Evolutionary conservation across 2,113 vertebrate species (phyloP), one percentile per base, ranked within the genome.

Genomic region (Callocephalon fimbriatum): DNA sequence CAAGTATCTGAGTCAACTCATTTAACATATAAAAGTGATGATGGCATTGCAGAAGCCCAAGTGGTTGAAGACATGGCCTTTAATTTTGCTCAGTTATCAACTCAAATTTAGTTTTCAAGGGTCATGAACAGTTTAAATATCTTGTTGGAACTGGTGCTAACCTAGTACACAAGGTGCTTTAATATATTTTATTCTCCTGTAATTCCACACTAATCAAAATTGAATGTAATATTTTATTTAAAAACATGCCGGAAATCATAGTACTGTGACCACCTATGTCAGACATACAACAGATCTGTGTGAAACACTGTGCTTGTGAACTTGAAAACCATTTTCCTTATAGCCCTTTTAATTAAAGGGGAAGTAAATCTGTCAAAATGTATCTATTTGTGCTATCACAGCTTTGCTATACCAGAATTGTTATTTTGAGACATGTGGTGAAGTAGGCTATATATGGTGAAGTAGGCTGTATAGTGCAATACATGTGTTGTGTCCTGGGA

Each of bases 81-180:
- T 40, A 26, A 11, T 35, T 90, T 62, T 50, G 50, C 45, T 66
- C 12, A 0, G 0, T 65, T 42, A 38, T 72, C 65, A 86, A 32
- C 9, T n/a, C 56, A 87, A 78, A 21, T 45, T 23, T 25, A n/a
- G 7, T 53, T 82, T 73, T 53, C 45, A 88, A 82, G 37, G 61
- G 61, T 67, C 67, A 88, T 27, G 15, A 73, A 29, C 53, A 62
- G 44, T 72, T 82, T 50, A 91, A 88, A 63, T 59, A 45, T 51
- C 50, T 83, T 91, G 70, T 11, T 87, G 35, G 72, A 95, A 93
- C 47, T 90, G 93, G 91, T 97, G 97, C 96, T 97, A 93, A 94
- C 85, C 29, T 48, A 92, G 78, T 93, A 90, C 14, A 42, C 7
- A 9, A 88, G 93, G 93, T 97, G 94, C 95, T 97, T 89, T 56